These are phyloP conservation scores for Sorex araneus DNA, from an alignment of 2,113 vertebrate genomes.

Conservation along the genomic window DNA sequence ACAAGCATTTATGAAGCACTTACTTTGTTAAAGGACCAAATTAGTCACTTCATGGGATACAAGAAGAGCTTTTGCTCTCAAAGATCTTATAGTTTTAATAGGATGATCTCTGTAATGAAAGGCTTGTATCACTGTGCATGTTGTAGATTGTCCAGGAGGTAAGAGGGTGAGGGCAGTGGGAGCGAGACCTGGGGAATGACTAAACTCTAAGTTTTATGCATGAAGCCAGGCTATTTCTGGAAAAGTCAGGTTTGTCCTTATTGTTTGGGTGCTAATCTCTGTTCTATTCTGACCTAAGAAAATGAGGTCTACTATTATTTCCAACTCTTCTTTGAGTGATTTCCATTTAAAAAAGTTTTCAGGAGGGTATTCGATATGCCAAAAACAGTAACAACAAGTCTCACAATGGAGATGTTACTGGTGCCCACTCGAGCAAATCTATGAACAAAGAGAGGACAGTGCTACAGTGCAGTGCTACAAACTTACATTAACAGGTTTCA, in stretches of 20 bases:
- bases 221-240: constrained; percentile 58
- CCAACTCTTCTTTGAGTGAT: not conserved
- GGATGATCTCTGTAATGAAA: constrained; percentile 42
- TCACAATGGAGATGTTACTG: no score
- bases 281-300: not conserved
- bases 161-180: not conserved
- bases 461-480: no score
- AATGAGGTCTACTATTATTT: constrained; percentile 50
- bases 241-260: constrained; percentile 11
- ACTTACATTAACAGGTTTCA: constrained; percentile 40
- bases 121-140: not conserved
- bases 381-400: no score
- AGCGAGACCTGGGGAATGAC: not conserved
- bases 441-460: no score
- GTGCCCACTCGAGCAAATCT: no score
- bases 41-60: constrained; percentile 3
- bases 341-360: constrained; percentile 40
- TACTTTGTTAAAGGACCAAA: constrained; percentile 54
- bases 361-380: no score
- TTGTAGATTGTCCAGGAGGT: constrained; percentile 2
- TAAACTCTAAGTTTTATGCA: not conserved
- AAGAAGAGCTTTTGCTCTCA: constrained; percentile 14
- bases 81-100: constrained; percentile 60
- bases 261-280: not conserved
- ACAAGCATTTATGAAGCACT: constrained; percentile 44